Conservation (phyloP, 1,140 invertebrate genomes). For the Triops cancriformis region DNA sequence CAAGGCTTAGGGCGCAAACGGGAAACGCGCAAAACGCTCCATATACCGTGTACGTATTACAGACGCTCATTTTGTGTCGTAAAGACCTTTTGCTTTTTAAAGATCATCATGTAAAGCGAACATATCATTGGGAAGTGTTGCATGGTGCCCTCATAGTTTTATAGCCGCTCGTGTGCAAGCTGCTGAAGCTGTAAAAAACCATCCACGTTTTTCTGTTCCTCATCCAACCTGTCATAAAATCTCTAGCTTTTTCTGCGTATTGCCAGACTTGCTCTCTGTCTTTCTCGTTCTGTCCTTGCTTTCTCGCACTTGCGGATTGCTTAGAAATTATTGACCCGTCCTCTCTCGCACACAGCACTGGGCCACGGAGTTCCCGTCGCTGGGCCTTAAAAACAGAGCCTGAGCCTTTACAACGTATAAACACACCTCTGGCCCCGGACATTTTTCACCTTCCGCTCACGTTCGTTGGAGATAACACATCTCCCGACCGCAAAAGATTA, state of each 20-base stretch:
- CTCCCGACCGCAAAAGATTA: background rate
- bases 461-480: background rate
- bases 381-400: background rate
- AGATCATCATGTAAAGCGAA: slow-evolving; percentile 2
- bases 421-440: background rate
- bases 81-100: background rate
- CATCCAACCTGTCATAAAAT: background rate
- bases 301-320: background rate
- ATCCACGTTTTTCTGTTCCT: background rate
- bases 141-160: background rate
- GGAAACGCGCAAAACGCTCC: no score
- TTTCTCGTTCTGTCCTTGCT: background rate
- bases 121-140: background rate
- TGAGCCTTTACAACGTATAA: background rate
- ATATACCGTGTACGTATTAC: background rate
- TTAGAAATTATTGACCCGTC: slow-evolving; percentile 10
- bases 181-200: background rate
- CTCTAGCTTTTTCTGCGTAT: background rate
- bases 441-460: background rate
- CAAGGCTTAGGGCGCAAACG: background rate
- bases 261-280: background rate
- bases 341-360: background rate
- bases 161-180: background rate
- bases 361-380: background rate
- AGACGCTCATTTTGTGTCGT: background rate